Conservation (phyloP, 2,113 vertebrate genomes). For the Myrmecophaga tridactyla region DNA sequence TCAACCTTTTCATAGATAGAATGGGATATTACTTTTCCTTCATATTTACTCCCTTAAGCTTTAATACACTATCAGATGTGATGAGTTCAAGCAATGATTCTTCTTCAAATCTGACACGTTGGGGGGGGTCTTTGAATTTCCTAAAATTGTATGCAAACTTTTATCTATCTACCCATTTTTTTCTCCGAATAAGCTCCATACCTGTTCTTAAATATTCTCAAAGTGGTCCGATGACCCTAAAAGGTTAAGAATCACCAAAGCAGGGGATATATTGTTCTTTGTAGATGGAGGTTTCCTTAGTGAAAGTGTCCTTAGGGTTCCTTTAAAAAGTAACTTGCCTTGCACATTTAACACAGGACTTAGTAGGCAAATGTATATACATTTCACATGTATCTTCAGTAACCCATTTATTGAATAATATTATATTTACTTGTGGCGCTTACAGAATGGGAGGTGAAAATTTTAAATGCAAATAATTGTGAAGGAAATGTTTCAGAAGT, state of each 20-base stretch:
- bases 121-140: neutral
- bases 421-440: neutral
- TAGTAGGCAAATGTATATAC: neutral
- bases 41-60: neutral
- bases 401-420: neutral
- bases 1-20: neutral
- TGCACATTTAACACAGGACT: neutral
- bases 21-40: neutral
- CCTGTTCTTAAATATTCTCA: neutral
- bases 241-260: neutral
- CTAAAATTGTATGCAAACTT: neutral
- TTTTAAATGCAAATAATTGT: neutral
- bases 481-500: neutral
- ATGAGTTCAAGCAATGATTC: neutral
- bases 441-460: slow-evolving; percentile 4
- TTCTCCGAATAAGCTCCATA: neutral
- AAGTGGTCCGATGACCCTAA: neutral
- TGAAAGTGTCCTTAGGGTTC: neutral
- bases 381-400: neutral
- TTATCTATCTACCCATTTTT: neutral
- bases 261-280: neutral
- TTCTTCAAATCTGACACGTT: neutral
- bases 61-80: neutral
- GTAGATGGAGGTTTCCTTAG: neutral
- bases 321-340: neutral